Evolutionary conservation across 2,888 invertebrate species (phyloP).

Genomic region (Caenorhabditis becei): DNA sequence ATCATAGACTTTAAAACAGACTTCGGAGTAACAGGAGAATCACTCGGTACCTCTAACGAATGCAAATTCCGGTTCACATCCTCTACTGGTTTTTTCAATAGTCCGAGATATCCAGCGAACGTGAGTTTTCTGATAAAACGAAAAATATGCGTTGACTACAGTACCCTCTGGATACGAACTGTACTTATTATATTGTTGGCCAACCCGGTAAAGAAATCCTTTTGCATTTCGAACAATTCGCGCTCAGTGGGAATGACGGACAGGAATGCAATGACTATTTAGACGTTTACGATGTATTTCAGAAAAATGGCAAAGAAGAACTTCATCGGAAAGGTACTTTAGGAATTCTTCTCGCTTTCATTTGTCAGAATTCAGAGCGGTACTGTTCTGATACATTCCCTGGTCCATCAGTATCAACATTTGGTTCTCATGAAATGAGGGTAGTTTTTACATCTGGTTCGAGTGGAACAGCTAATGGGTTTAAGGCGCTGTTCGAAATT

Average conservation of each 20-base stretch:
- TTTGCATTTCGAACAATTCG: slow-evolving; percentile 80
- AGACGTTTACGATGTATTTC: slow-evolving; percentile 78
- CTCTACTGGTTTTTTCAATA: slow-evolving; percentile 83
- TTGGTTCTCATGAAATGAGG: slow-evolving; percentile 91
- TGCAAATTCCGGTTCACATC: slow-evolving; percentile 82
- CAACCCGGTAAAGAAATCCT: slow-evolving; percentile 77
- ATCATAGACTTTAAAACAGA: slow-evolving; percentile 83
- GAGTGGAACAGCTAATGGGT: slow-evolving; percentile 93
- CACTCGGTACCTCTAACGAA: slow-evolving; percentile 82
- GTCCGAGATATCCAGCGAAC: slow-evolving; percentile 82
- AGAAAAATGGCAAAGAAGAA: slow-evolving; percentile 65
- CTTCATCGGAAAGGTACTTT: slow-evolving; percentile 37
- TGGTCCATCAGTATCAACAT: slow-evolving; percentile 94
- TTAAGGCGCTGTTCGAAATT: slow-evolving; percentile 95
- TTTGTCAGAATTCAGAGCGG: slow-evolving; percentile 82
- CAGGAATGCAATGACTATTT: slow-evolving; percentile 77
- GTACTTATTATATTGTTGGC: slow-evolving; percentile 83
- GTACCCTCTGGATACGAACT: slow-evolving; percentile 83
- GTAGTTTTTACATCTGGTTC: slow-evolving; percentile 92
- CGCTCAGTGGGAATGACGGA: slow-evolving; percentile 69
- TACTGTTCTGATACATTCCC: slow-evolving; percentile 94
- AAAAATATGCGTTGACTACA: slow-evolving; percentile 35
- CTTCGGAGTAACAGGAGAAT: slow-evolving; percentile 83
- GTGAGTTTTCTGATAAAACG: slow-evolving; percentile 52
- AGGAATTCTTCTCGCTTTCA: background rate